Evolutionary conservation across 2,113 vertebrate species (phyloP), one percentile per base, ranked within the genome.

Genomic region (Thalassoma bifasciatum): DNA sequence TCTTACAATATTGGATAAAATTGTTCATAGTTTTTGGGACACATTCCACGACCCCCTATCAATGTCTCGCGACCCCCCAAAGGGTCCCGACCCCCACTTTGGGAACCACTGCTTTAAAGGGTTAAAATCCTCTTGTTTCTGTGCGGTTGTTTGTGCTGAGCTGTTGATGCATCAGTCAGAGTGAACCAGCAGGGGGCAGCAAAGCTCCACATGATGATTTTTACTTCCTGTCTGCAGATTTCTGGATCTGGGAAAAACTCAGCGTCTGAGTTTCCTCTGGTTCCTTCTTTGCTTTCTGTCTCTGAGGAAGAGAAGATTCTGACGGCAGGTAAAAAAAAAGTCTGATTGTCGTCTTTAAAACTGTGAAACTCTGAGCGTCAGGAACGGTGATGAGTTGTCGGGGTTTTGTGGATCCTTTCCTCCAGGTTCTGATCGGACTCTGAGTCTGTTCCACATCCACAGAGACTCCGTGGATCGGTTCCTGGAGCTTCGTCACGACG

Each of bases 281-380:
- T 86, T 1, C 88, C 93, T 12, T 80, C 85, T 34, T 89, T 96
- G 53, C 83, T 95, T 36, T 81, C 83, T 17, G 70, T 78, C 0
- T 92, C 94, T 17, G 91, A 93, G 12, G 94, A 96, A 5, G 95
- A 96, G 36, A 91, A 89, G 1, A 68, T 93, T 1, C 91, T 95
- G 0, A 86, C 94, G 0, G 91, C 95, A 94, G 95, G 95, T 96
- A 89, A 5, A 0, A 0, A 26, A 10, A 44, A 14, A 44, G 16
- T 44, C 42, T 44, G 14, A 30, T 3, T 30, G 30, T 30, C 30
- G 3, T 30, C 30, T 30, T 30, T 30, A 4, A 4, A 30, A 30
- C 30, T 30, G 30, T 4, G 30, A 30, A 30, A 30, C 30, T 30
- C 6, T 30, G 30, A 30, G 3, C 30, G n/a, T n/a, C 30, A 11